These are phyloP conservation scores for Vandiemenella viatica DNA, from an alignment of 2,888 invertebrate species.

Conservation along the genomic window DNA sequence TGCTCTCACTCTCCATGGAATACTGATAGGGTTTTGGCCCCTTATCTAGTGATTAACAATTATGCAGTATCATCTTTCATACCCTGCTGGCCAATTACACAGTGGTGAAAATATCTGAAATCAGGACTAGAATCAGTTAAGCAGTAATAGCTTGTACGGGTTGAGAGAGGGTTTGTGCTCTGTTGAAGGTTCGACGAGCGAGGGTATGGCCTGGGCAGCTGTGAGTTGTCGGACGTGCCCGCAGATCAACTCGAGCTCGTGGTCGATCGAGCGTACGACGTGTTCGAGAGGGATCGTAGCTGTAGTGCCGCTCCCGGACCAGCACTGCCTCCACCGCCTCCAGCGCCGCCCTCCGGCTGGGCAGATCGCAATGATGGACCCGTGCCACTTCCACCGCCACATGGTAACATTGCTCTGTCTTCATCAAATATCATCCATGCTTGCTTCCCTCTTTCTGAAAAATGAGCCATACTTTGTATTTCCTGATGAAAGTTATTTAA, in stretches of 20 bases:
- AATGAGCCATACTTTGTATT: no score
- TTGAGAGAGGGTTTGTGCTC: not conserved
- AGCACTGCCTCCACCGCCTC: not conserved
- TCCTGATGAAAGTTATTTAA: no score
- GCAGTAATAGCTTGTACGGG: not conserved
- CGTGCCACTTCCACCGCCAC: not conserved
- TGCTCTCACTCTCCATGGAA: no score
- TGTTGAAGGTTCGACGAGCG: conserved; percentile 7
- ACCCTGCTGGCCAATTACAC: not conserved
- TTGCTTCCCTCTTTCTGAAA: no score
- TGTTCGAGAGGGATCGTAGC: conserved; percentile 61
- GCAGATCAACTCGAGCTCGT: conserved; percentile 50
- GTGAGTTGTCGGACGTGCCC: conserved; percentile 60
- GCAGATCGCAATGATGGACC: no score
- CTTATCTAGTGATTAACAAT: not conserved
- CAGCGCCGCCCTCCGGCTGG: no score
- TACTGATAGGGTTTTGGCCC: no score
- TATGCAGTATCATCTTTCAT: not conserved
- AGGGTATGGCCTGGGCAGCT: conserved; percentile 48
- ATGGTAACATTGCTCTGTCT: not conserved
- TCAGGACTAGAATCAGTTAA: not conserved
- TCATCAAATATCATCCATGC: not conserved
- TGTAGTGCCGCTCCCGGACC: conserved; percentile 14
- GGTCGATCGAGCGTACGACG: conserved; percentile 59
- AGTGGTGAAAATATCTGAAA: not conserved